Percentiles rank a stretch among this genome's conserved stretches.
These are phyloP conservation scores for Macrostomum lignano DNA, from an alignment of 1,140 invertebrate genomes.

Conservation along the genomic window DNA sequence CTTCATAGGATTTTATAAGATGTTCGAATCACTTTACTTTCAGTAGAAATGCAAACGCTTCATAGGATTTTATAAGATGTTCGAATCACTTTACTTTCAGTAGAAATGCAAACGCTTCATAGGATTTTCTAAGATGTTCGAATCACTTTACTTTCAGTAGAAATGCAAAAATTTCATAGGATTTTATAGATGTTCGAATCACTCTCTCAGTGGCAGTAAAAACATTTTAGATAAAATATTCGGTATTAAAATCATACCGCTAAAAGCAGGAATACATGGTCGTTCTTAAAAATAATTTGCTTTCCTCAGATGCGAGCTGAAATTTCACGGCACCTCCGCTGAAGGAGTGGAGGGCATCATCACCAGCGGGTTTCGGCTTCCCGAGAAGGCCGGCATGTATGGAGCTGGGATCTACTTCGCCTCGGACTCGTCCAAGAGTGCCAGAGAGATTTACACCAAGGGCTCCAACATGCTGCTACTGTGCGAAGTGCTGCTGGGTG, in stretches of 20 bases:
- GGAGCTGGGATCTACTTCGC: conserved; percentile 5
- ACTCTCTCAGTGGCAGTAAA: conserved; percentile 1
- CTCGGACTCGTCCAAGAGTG: conserved; percentile 5
- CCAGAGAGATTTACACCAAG: conserved; percentile 4
- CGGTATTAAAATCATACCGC: not conserved
- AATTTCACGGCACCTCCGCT: conserved; percentile 3
- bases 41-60: too few species aligned
- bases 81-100: too few species aligned
- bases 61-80: too few species aligned
- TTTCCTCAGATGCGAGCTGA: too few species aligned
- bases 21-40: too few species aligned
- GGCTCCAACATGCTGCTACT: conserved; percentile 4
- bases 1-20: too few species aligned
- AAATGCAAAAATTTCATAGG: too few species aligned
- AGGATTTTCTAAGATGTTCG: too few species aligned
- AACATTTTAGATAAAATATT: conserved; percentile 1
- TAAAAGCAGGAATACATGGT: not conserved
- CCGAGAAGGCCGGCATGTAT: conserved; percentile 1
- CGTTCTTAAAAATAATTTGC: not conserved
- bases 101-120: too few species aligned
- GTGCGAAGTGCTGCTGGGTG: conserved; percentile 5
- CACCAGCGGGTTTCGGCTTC: not conserved
- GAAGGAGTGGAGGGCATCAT: not conserved
- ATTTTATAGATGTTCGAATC: too few species aligned
- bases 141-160: too few species aligned